Evolutionary conservation across 2,113 vertebrate species (phyloP).

Genomic region (Erythrolamprus reginae): DNA sequence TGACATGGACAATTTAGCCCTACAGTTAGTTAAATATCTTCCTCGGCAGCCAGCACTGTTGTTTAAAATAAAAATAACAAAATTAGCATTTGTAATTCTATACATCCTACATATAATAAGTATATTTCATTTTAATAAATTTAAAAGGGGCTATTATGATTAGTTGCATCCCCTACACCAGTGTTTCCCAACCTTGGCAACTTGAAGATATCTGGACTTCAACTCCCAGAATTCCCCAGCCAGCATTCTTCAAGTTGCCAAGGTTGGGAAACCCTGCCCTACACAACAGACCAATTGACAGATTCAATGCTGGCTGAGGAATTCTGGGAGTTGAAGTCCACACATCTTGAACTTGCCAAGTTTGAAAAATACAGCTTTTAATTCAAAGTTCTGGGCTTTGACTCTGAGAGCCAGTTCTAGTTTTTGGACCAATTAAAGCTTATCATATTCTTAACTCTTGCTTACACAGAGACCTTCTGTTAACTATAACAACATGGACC

Average conservation of each 20-base stretch:
- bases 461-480: not conserved
- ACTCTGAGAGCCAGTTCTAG: not conserved
- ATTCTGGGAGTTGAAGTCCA: not conserved
- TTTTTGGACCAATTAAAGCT: not conserved
- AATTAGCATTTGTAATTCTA: not conserved
- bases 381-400: not conserved
- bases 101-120: not conserved
- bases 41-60: not conserved
- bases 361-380: not conserved
- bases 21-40: not conserved
- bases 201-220: too few relatives aligned
- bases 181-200: too few relatives aligned
- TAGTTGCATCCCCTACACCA: not conserved
- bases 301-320: not conserved
- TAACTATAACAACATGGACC: not conserved
- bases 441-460: not conserved
- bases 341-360: not conserved
- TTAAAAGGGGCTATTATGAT: not conserved
- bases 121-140: not conserved
- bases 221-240: too few relatives aligned
- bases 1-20: not conserved
- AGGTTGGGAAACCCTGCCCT: too few relatives aligned
- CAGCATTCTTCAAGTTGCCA: too few relatives aligned
- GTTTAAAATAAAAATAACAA: not conserved
- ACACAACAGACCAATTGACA: not conserved